phyloP scores from a whole-genome alignment of 2,113 vertebrate genomes.

The Fregata magnificens region DNA sequence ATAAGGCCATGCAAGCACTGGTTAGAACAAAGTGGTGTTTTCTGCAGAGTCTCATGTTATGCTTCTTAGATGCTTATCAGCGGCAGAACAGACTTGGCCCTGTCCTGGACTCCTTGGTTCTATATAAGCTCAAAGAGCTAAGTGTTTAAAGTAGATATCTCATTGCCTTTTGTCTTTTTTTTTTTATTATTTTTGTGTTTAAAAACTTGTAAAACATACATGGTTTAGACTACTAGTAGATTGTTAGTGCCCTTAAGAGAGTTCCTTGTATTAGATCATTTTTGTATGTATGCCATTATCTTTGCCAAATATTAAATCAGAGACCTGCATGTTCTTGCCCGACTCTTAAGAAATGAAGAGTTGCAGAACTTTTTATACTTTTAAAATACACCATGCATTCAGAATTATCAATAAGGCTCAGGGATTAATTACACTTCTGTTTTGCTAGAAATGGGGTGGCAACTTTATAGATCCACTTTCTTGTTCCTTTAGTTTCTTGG shows the following conservation, averaged over 20 bases:
- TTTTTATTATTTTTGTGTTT: not conserved
- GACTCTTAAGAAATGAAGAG: not conserved
- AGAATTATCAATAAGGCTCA: not conserved
- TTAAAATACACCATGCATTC: not conserved
- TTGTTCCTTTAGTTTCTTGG: not conserved
- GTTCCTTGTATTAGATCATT: not conserved
- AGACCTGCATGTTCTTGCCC: not conserved
- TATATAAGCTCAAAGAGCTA: not conserved
- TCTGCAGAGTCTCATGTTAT: not conserved
- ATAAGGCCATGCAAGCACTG: not conserved
- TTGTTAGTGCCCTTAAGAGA: not conserved
- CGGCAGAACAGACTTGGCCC: not conserved
- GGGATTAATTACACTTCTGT: not conserved
- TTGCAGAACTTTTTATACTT: not conserved
- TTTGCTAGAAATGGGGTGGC: not conserved
- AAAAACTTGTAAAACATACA: not conserved
- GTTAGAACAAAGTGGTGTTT: not conserved
- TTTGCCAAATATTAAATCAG: not conserved
- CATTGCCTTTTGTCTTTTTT: rapidly evolving
- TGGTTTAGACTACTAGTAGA: not conserved
- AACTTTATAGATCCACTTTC: not conserved
- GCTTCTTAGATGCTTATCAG: not conserved
- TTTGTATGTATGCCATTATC: not conserved
- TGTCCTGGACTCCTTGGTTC: not conserved
- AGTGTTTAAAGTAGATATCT: not conserved